These are phyloP conservation scores for Casuarius casuarius DNA, from an alignment of 2,113 vertebrate genomes.

Conservation along the genomic window DNA sequence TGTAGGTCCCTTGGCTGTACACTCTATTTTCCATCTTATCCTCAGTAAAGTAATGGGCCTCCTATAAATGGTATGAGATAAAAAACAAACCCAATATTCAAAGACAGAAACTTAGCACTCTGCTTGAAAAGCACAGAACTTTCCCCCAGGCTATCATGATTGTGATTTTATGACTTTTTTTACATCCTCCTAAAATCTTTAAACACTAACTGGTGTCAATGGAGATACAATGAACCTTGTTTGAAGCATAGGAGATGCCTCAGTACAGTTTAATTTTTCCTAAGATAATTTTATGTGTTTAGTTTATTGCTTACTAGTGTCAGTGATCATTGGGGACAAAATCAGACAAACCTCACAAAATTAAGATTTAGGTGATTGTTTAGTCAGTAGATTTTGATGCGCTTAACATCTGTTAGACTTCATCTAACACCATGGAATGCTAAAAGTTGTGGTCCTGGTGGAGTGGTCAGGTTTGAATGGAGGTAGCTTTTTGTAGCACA, in stretches of 20 bases:
- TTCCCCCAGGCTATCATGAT: conserved; percentile 3
- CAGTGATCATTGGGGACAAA: neutral
- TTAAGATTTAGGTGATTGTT: neutral
- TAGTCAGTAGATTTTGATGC: neutral
- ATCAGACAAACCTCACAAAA: neutral
- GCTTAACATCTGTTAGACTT: conserved; percentile 1
- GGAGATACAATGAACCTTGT: neutral
- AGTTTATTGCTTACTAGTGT: neutral
- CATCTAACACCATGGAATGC: neutral
- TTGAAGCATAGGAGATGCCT: neutral
- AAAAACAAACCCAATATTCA: neutral
- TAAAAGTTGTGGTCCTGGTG: neutral
- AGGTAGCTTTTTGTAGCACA: neutral
- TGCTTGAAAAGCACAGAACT: conserved; percentile 32
- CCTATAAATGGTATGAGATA: neutral
- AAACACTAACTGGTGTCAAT: neutral
- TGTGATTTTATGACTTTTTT: conserved; percentile 34
- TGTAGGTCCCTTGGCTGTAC: conserved; percentile 27
- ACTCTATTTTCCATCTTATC: conserved; percentile 21
- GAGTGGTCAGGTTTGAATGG: neutral
- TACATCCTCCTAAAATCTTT: conserved; percentile 5
- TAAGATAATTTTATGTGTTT: neutral
- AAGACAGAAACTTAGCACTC: neutral
- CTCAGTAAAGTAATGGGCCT: neutral
- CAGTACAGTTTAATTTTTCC: neutral